phyloP scores from a whole-genome alignment of 2,113 vertebrate species.

The Paramormyrops kingsleyae region DNA sequence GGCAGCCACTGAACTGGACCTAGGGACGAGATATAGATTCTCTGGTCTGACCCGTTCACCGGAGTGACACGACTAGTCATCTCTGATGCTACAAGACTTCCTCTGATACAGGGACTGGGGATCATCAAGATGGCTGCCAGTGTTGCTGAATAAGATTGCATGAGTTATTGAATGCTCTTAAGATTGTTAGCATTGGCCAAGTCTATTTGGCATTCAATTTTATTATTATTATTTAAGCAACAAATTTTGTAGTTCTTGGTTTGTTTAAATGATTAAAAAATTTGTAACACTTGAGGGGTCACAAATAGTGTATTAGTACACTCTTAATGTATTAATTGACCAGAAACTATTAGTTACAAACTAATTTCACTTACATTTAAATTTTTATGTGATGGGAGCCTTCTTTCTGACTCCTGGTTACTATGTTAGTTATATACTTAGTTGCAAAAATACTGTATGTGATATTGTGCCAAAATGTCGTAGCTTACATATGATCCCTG shows the following conservation, averaged over 20 bases:
- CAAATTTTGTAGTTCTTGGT: not conserved
- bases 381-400: not conserved
- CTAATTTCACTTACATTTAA: not conserved
- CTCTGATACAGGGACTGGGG: not conserved
- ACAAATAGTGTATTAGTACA: not conserved
- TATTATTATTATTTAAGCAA: not conserved
- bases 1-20: slow-evolving; percentile 4
- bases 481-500: not conserved
- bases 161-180: not conserved
- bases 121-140: not conserved
- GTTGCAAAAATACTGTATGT: not conserved
- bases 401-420: not conserved
- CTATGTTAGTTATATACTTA: not conserved
- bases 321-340: not conserved
- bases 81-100: not conserved
- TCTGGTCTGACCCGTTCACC: slow-evolving; percentile 12
- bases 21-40: slow-evolving; percentile 13
- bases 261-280: not conserved
- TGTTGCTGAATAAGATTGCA: not conserved
- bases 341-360: not conserved
- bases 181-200: not conserved
- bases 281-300: not conserved
- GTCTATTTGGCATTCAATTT: not conserved
- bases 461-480: not conserved
- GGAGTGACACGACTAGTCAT: not conserved